phyloP scores from a whole-genome alignment of 2,888 invertebrate genomes.

The Eristalis pertinax region DNA sequence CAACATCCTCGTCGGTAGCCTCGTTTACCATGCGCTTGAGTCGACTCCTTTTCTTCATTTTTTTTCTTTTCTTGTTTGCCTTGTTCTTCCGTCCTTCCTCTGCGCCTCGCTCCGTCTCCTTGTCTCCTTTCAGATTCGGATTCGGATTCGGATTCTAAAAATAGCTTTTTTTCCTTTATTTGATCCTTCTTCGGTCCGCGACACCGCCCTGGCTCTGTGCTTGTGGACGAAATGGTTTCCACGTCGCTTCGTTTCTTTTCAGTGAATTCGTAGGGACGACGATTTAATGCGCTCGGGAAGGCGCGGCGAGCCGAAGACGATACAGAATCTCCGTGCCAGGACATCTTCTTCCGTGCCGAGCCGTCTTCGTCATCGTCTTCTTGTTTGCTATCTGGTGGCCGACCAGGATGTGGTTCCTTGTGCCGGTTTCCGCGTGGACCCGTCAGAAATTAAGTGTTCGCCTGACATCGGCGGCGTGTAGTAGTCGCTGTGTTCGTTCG shows the following conservation, averaged over 20 bases:
- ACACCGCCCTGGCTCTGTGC: neutral
- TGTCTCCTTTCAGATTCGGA: neutral
- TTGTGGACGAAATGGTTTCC: constrained; percentile 39
- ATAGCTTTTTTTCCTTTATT: constrained; percentile 39
- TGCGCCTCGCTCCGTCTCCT: neutral
- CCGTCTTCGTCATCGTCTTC: neutral
- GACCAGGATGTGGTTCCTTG: neutral
- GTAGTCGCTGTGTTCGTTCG: neutral
- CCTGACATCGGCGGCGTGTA: constrained; percentile 28
- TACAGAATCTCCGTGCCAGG: neutral
- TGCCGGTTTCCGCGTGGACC: neutral
- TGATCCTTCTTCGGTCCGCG: neutral
- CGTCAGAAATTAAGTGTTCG: constrained; percentile 16
- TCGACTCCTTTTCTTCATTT: constrained; percentile 6
- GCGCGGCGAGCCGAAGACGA: neutral
- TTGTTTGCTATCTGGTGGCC: neutral
- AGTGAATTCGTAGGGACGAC: constrained; percentile 22
- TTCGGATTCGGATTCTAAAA: constrained; percentile 11
- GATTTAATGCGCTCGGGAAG: constrained; percentile 49
- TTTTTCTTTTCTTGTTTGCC: neutral
- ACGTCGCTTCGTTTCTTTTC: constrained; percentile 18
- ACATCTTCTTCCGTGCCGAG: neutral
- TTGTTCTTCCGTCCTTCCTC: neutral
- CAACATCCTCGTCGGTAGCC: constrained; percentile 45
- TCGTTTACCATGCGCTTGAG: constrained; percentile 51